Base-by-base conservation (phyloP, 2,797 vertebrate species). In the Botia almorhae region DNA sequence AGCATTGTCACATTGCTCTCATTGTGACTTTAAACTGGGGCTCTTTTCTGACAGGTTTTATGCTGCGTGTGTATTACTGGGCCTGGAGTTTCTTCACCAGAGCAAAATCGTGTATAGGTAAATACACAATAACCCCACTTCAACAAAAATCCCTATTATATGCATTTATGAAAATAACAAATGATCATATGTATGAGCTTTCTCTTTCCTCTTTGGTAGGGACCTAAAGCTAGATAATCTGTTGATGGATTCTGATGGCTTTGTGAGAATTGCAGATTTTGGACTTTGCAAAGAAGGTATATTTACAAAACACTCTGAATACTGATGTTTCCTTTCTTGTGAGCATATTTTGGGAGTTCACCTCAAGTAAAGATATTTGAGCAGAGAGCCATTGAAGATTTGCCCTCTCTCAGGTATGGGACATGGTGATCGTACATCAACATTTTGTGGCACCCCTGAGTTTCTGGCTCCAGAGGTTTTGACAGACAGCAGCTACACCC, bases 391-490 rank as follows among this genome's bases (percentile, higher is more conserved):
- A 65, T n/a, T 5, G 8, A 51, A 33, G 2, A 17, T 6, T 50
- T 36, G 12, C 29, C 1, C 1, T 4, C 17, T 17, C 13, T 53
- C 70, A 99, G 97, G 96, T 65, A 98, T 99, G 87, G 96, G 95
- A 68, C 94, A 95, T 11, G 96, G 96, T 0, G 97, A 98, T 85
- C 94, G 93, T 16, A 99, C 97, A 0, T 95, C 95, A 77, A 99
- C 97, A 0, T 99, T 99, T 89, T 99, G 97, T 13, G 97, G 97
- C 56, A 99, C 97, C 7, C 97, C 97, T 0, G 97, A 99, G 88
- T 99, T 99, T 81, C 91, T 99, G 89, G 97, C 97, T 43, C 97
- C 97, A 0, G 97, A 99, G 85, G 96, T 99, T 79, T 93, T 98
- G 84, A 98, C 96, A 0, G 97, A 98, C 79, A 92, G 94, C 84